Evolutionary conservation across 2,888 invertebrate genomes (phyloP).

Genomic region (Melieria omissa): DNA sequence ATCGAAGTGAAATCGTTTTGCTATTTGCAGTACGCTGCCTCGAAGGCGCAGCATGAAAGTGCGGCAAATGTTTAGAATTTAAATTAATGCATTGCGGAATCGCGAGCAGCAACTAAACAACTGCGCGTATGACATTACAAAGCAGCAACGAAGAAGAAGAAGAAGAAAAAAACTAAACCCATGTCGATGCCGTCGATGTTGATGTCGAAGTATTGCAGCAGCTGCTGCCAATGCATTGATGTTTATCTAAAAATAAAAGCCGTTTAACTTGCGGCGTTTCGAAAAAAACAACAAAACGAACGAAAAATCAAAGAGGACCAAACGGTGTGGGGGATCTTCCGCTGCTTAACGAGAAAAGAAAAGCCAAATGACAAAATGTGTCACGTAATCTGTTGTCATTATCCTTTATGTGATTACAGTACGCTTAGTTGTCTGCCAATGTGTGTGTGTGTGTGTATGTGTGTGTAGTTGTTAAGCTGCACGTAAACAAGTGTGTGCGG

Average conservation of each 20-base stretch:
- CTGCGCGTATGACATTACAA: no score
- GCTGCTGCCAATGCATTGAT: background rate
- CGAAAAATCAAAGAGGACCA: slow-evolving; percentile 7
- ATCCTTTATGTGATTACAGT: slow-evolving; percentile 43
- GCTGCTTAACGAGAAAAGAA: slow-evolving; percentile 2
- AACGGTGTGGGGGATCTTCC: background rate
- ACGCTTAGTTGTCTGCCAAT: slow-evolving; percentile 1
- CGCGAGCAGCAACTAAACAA: slow-evolving; percentile 21
- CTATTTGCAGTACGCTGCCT: background rate
- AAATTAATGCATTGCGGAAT: slow-evolving; percentile 32
- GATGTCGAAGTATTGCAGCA: background rate
- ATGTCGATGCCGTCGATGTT: background rate
- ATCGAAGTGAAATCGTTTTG: background rate
- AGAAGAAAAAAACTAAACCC: slow-evolving; percentile 1
- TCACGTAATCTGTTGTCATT: slow-evolving; percentile 43
- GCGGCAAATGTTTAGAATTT: slow-evolving; percentile 41
- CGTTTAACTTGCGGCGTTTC: slow-evolving; percentile 21
- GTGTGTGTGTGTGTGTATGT: slow-evolving; percentile 1
- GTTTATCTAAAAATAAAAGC: slow-evolving; percentile 39
- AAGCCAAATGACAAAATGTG: slow-evolving; percentile 37
- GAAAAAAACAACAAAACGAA: background rate
- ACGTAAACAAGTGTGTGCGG: slow-evolving; percentile 19
- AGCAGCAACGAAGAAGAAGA: slow-evolving; percentile 3
- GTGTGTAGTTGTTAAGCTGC: background rate
- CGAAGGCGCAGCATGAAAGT: background rate